Evolutionary conservation across 2,113 vertebrate species (phyloP), one percentile per base, ranked within the genome.

Genomic region (Muscicapa adusta): DNA sequence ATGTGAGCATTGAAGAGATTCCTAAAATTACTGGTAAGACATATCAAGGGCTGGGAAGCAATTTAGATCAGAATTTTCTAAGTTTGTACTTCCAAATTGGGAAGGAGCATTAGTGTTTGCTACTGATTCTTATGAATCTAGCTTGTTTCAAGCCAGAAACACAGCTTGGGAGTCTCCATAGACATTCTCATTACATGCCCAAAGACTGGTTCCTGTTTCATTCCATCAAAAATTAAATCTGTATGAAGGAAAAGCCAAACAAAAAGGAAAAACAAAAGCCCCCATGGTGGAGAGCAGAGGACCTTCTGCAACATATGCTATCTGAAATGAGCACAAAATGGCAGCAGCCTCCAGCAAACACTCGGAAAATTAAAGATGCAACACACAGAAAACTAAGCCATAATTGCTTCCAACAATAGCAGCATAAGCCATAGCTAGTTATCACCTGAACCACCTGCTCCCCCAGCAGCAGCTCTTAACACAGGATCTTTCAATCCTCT

Each of bases 361-460:
- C 24, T 66, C 54, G 19, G n/a, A 91, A 77, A 31, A 82, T 79
- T 85, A 91, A 93, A 93, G 53, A 63, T 65, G 13, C 23, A 34
- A 43, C 29, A 43, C 16, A 62, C 12, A 88, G 31, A 94, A 96
- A 91, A 78, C 23, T 4, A 91, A 93, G 25, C 6, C 40, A n/a
- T 70, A 77, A 70, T 47, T 88, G 36, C 57, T 88, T 42, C 56
- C 56, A 83, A 47, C 50, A 68, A 33, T 3, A 94, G 43, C 38
- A 79, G 23, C 34, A 23, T 79, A 82, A 71, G 48, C 54, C 34
- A 33, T 17, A 83, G 68, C 34, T 78, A 68, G 45, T 72, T 85
- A 71, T 66, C 56, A 92, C 73, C 67, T 91, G 70, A 89, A 78
- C 48, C 90, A 89, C 74, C 73, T 93, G 89, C 40, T 94, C 40